Conservation (phyloP, 2,888 invertebrate genomes). For the Eumerus sabulonum region DNA sequence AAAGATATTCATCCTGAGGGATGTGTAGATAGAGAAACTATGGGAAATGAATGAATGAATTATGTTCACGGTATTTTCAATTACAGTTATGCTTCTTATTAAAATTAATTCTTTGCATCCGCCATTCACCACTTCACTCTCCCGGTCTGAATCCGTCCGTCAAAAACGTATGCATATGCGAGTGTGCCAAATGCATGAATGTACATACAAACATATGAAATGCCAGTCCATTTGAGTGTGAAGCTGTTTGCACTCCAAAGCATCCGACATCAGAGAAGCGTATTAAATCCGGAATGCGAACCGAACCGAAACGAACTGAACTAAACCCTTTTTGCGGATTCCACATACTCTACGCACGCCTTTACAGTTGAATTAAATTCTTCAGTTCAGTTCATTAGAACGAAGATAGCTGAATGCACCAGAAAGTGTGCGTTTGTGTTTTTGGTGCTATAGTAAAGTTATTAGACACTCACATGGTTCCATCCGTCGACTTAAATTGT, state of each 20-base stretch:
- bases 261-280: slow-evolving; percentile 21
- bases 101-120: slow-evolving; percentile 63
- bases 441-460: slow-evolving; percentile 7
- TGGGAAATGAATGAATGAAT: slow-evolving; percentile 70
- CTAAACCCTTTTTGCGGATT: too few relatives aligned
- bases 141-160: background rate
- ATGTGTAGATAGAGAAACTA: slow-evolving; percentile 58
- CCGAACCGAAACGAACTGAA: slow-evolving; percentile 4
- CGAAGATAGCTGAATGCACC: background rate
- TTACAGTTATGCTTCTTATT: slow-evolving; percentile 70
- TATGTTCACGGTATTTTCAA: slow-evolving; percentile 69
- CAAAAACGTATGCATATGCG: background rate
- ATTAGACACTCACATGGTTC: slow-evolving; percentile 37
- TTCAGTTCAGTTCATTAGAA: slow-evolving; percentile 37
- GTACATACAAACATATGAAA: slow-evolving; percentile 18
- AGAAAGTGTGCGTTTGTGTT: background rate
- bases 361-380: slow-evolving; percentile 25
- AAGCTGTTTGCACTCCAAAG: slow-evolving; percentile 9
- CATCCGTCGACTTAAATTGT: slow-evolving; percentile 23
- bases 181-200: slow-evolving; percentile 1
- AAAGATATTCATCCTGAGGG: slow-evolving; percentile 50
- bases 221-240: slow-evolving; percentile 19
- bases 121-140: background rate
- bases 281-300: slow-evolving; percentile 47
- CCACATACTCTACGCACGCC: too few relatives aligned